Evolutionary conservation across 1,140 invertebrate genomes (phyloP).

Genomic region (Drosophila takahashii): DNA sequence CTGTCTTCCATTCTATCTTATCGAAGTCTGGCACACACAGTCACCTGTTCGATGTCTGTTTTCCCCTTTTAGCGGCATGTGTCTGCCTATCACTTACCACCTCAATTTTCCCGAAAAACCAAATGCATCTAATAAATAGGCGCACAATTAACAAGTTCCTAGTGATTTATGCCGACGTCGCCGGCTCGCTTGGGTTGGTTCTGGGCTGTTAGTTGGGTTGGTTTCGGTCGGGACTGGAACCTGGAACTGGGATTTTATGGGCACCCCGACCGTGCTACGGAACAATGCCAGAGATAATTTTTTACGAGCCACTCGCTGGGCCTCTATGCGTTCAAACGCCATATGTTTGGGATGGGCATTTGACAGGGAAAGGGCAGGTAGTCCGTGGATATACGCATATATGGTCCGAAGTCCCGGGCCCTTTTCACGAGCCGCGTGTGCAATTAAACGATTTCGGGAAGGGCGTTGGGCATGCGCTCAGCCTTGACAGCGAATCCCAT

Average conservation of each 20-base stretch:
- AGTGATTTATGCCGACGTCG: conserved; percentile 77
- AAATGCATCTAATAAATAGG: conserved; percentile 78
- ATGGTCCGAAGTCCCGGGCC: background rate
- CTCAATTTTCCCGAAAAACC: conserved; percentile 65
- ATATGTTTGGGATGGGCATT: conserved; percentile 55
- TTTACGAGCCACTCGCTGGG: conserved; percentile 64
- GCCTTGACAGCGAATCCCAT: conserved; percentile 70
- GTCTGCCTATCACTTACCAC: conserved; percentile 70
- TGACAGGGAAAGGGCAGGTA: conserved; percentile 27
- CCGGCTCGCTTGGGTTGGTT: conserved; percentile 34
- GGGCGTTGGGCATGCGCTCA: conserved; percentile 74
- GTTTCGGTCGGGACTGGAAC: conserved; percentile 6
- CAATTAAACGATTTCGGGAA: conserved; percentile 73
- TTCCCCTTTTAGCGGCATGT: conserved; percentile 26
- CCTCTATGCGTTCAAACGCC: conserved; percentile 30
- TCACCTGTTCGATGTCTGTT: conserved; percentile 60
- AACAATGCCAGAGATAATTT: conserved; percentile 77
- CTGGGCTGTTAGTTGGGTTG: conserved; percentile 23
- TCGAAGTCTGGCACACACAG: conserved; percentile 28
- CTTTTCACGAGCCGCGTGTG: conserved; percentile 50
- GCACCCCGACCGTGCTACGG: conserved; percentile 68
- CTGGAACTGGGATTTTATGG: conserved; percentile 67
- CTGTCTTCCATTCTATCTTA: conserved; percentile 42
- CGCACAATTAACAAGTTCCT: conserved; percentile 79
- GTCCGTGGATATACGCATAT: background rate